Conservation (phyloP, 2,888 invertebrate genomes). For the Leptinotarsa haldemani region DNA sequence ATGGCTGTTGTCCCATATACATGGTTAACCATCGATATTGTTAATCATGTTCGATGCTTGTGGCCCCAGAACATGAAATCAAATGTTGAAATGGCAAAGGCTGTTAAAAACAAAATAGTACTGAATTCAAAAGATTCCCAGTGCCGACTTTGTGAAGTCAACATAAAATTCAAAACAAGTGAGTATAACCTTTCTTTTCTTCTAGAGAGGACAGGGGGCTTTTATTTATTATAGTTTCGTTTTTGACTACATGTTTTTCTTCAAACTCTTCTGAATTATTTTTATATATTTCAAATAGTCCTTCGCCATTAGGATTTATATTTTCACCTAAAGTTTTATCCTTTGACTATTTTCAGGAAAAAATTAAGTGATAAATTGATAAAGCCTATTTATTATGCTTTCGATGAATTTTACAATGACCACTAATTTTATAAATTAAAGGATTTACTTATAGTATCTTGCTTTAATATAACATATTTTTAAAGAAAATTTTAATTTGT, state of each 20-base stretch:
- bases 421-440: too few species aligned
- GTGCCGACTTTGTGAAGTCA: conserved; percentile 1
- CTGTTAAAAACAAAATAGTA: conserved; percentile 1
- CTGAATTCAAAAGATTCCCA: conserved; percentile 3
- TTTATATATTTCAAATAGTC: too few species aligned
- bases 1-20: conserved; percentile 22
- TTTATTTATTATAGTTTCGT: neutral
- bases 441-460: too few species aligned
- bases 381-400: too few species aligned
- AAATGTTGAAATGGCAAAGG: conserved; percentile 3
- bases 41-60: conserved; percentile 1
- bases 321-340: too few species aligned
- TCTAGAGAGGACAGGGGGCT: too few species aligned
- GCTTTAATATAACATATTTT: too few species aligned
- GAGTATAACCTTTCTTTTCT: neutral
- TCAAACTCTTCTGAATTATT: neutral
- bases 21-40: conserved; percentile 14
- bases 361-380: too few species aligned
- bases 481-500: too few species aligned
- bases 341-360: too few species aligned
- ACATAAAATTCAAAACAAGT: conserved; percentile 21
- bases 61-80: conserved; percentile 45
- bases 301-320: too few species aligned
- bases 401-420: too few species aligned
- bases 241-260: neutral